phyloP scores from a whole-genome alignment of 2,113 vertebrate genomes.

The Lophius piscatorius region DNA sequence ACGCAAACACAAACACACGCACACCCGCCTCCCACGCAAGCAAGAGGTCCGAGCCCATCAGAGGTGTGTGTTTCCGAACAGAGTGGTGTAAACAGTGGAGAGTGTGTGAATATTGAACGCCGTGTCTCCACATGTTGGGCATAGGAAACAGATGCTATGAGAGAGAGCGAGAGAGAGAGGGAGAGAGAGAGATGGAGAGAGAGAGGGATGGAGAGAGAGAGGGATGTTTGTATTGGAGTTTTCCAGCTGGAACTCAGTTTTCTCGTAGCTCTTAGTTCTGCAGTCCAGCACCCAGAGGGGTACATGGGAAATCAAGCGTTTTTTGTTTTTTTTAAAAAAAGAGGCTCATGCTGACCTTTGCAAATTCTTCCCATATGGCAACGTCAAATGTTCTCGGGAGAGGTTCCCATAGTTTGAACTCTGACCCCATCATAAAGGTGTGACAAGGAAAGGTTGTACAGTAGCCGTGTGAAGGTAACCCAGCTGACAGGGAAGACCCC shows the following conservation, averaged over 20 bases:
- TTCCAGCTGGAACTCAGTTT: too few species aligned
- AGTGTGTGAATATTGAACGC: conserved; percentile 31
- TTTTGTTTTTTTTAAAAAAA: conserved; percentile 35
- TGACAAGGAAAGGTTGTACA: conserved; percentile 1
- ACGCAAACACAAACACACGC: conserved; percentile 5
- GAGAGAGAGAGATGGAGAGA: background rate
- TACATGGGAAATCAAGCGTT: conserved; percentile 39
- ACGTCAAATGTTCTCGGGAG: conserved; percentile 21
- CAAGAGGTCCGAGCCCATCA: conserved; percentile 9
- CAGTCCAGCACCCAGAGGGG: conserved; percentile 48
- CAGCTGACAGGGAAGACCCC: conserved; percentile 3
- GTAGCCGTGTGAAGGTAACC: background rate
- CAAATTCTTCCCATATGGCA: conserved; percentile 45
- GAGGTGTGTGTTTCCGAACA: conserved; percentile 53
- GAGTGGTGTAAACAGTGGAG: conserved; percentile 50
- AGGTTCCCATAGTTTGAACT: conserved; percentile 4
- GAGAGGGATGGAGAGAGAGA: conserved; percentile 4
- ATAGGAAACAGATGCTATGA: conserved; percentile 71
- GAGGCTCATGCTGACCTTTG: conserved; percentile 36
- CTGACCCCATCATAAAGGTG: background rate
- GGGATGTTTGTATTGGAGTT: conserved; percentile 44
- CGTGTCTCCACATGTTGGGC: conserved; percentile 46
- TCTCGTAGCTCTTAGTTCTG: conserved; percentile 46
- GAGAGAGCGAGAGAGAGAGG: background rate
- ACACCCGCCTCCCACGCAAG: too few species aligned